Conservation (phyloP, 2,888 invertebrate species). For the Hydraecia micacea region DNA sequence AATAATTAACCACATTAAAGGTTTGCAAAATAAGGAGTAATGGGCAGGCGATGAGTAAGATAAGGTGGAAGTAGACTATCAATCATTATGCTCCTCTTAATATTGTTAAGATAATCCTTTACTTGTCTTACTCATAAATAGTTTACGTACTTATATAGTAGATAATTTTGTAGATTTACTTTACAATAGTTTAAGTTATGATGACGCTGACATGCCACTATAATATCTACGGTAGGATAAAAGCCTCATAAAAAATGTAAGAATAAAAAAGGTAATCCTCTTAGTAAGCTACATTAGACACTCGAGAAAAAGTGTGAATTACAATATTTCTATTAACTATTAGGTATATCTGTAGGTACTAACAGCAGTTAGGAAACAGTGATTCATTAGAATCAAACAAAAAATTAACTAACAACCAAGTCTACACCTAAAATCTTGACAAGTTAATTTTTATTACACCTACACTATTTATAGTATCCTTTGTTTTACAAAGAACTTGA, state of each 20-base stretch:
- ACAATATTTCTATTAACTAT: background rate
- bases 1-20: background rate
- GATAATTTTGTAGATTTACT: background rate
- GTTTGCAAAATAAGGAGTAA: background rate
- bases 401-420: background rate
- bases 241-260: background rate
- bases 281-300: background rate
- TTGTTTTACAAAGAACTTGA: background rate
- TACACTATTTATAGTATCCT: background rate
- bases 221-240: background rate
- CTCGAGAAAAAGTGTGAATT: background rate
- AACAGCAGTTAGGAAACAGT: background rate
- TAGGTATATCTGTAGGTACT: background rate
- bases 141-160: too few species aligned
- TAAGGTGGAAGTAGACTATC: background rate
- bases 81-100: background rate
- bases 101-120: background rate
- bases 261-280: background rate
- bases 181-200: background rate
- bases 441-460: constrained; percentile 21
- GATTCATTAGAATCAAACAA: constrained; percentile 15
- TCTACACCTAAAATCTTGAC: constrained; percentile 16
- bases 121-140: background rate
- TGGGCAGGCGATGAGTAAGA: too few species aligned
- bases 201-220: background rate